Percentiles rank a stretch among this genome's conserved stretches.
Evolutionary conservation across 2,113 vertebrate species (phyloP).

Genomic region (Triplophysa siluroides): DNA sequence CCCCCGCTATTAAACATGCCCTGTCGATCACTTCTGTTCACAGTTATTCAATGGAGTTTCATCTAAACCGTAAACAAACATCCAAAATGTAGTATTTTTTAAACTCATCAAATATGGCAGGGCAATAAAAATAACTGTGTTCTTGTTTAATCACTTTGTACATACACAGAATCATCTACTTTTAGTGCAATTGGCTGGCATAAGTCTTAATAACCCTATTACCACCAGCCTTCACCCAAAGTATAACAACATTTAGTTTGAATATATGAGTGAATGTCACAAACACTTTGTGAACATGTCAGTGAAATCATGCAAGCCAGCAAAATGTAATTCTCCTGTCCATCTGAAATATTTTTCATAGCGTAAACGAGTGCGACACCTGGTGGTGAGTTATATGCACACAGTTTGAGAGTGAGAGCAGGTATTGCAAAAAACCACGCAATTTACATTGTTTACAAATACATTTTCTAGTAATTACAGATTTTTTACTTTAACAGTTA

Average conservation of each 20-base stretch:
- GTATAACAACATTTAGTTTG: background rate
- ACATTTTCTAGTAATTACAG: too few species aligned
- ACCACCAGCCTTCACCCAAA: background rate
- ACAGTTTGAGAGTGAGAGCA: background rate
- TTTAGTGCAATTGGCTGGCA: background rate
- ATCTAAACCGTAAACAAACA: background rate
- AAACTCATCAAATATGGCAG: background rate
- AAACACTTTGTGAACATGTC: background rate
- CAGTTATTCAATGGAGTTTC: background rate
- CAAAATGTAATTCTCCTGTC: background rate
- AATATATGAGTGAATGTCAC: background rate
- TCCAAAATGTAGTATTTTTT: background rate
- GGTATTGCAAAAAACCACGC: too few species aligned
- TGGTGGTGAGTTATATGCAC: conserved; percentile 5
- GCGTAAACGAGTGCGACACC: conserved; percentile 5
- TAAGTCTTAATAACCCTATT: background rate
- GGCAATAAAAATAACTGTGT: too few species aligned
- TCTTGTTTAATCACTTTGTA: background rate
- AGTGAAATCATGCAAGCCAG: background rate
- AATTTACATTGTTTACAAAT: too few species aligned
- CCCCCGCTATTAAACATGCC: background rate
- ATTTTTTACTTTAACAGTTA: too few species aligned
- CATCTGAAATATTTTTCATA: background rate
- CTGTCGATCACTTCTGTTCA: background rate
- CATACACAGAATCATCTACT: background rate